Conservation (phyloP, 1,140 invertebrate genomes). For the Periplaneta americana region DNA sequence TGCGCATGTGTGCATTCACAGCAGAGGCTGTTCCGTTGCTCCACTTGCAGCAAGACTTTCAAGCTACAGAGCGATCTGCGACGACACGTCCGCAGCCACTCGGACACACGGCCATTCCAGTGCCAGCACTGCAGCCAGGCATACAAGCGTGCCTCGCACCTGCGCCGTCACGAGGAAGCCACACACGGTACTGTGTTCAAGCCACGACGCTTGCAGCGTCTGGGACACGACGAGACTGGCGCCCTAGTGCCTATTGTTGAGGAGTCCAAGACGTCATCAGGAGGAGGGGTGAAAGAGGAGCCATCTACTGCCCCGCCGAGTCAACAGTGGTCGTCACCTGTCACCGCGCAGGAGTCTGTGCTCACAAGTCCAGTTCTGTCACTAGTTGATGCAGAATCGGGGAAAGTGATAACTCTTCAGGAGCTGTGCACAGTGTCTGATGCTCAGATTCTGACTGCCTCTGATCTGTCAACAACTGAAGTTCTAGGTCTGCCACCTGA, state of each 20-base stretch:
- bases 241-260: neutral
- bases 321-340: neutral
- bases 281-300: neutral
- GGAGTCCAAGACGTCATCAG: neutral
- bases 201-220: neutral
- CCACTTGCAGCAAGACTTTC: constrained; percentile 1
- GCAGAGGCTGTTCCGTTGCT: constrained; percentile 1
- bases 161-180: constrained; percentile 2
- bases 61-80: constrained; percentile 5
- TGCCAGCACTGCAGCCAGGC: constrained; percentile 7
- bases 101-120: constrained; percentile 4
- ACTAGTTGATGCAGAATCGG: neutral
- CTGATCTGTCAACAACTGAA: neutral
- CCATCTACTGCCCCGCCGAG: neutral
- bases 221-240: neutral
- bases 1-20: constrained; percentile 7
- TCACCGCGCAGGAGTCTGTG: neutral
- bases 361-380: neutral
- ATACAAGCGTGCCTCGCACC: constrained; percentile 14
- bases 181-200: constrained; percentile 4
- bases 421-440: neutral
- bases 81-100: constrained; percentile 1
- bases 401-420: neutral
- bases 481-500: neutral
- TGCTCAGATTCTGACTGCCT: neutral